Percentiles rank a stretch among this genome's conserved stretches.
These are phyloP conservation scores for Dioctria linearis DNA, from an alignment of 2,888 invertebrate species.

Conservation along the genomic window DNA sequence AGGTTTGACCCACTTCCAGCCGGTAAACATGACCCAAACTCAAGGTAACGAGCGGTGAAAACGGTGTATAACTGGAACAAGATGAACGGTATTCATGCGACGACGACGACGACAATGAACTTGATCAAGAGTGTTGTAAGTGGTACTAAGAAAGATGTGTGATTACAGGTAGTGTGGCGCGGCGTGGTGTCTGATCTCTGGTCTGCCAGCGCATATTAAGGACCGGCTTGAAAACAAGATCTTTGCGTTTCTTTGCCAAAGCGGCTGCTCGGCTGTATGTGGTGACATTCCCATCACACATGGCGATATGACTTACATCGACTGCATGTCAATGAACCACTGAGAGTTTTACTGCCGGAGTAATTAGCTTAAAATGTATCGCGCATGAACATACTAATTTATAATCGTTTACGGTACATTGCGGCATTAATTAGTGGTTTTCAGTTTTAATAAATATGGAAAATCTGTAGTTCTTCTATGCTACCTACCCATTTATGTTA, in stretches of 20 bases:
- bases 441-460: slow-evolving; percentile 14
- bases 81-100: slow-evolving; percentile 44
- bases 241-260: not conserved
- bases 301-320: not conserved
- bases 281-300: not conserved
- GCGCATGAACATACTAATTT: slow-evolving; percentile 23
- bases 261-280: not conserved
- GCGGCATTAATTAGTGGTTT: slow-evolving; percentile 21
- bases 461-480: no score
- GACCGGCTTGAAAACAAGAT: not conserved
- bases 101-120: slow-evolving; percentile 52
- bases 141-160: no score
- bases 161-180: no score
- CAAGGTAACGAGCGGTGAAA: slow-evolving; percentile 36
- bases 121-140: slow-evolving; percentile 21
- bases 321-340: slow-evolving; percentile 47
- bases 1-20: slow-evolving; percentile 30
- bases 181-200: not conserved
- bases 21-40: slow-evolving; percentile 44
- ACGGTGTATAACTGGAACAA: slow-evolving; percentile 49
- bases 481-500: no score
- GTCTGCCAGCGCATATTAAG: not conserved
- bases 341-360: slow-evolving; percentile 12
- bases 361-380: not conserved
- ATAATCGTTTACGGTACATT: slow-evolving; percentile 10